A percentile compares a stretch with the other conserved stretches of the same genome.
These are phyloP conservation scores for Xylophagus ater DNA, from an alignment of 2,888 invertebrate species.

Conservation along the genomic window DNA sequence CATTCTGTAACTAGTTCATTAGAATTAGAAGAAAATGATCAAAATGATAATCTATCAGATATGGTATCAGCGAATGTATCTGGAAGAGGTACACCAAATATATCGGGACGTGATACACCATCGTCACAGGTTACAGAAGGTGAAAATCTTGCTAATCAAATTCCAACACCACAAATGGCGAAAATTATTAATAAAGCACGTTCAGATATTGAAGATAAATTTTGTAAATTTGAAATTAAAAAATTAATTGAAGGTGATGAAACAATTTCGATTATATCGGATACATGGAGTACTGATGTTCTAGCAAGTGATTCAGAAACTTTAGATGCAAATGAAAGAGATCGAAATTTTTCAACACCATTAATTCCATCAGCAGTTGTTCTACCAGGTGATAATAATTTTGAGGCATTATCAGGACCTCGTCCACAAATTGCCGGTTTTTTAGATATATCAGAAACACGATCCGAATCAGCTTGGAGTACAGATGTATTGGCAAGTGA, in stretches of 20 bases:
- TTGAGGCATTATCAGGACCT: constrained; percentile 29
- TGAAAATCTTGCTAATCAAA: constrained; percentile 47
- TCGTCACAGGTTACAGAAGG: constrained; percentile 83
- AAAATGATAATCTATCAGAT: constrained; percentile 88
- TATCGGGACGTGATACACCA: constrained; percentile 92
- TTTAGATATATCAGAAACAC: constrained; percentile 78
- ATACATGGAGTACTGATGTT: constrained; percentile 98
- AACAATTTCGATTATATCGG: constrained; percentile 92
- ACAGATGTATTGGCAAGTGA: constrained; percentile 92
- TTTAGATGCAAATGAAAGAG: constrained; percentile 64
- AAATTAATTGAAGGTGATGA: constrained; percentile 75
- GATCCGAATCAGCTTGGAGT: constrained; percentile 94
- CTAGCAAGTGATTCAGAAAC: constrained; percentile 93
- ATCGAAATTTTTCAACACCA: constrained; percentile 40
- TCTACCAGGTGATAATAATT: constrained; percentile 39
- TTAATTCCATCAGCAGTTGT: constrained; percentile 39
- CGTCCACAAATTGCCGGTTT: constrained; percentile 33
- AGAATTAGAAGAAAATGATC: constrained; percentile 78
- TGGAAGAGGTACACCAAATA: constrained; percentile 86
- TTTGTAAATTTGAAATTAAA: constrained; percentile 96
- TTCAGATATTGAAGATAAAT: constrained; percentile 95
- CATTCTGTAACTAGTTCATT: constrained; percentile 87
- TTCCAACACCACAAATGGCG: constrained; percentile 43
- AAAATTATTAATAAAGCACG: constrained; percentile 69
- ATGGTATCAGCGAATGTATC: constrained; percentile 94